Evolutionary conservation across 2,113 vertebrate species (phyloP).

Genomic region (Nothobranchius kuhntae): DNA sequence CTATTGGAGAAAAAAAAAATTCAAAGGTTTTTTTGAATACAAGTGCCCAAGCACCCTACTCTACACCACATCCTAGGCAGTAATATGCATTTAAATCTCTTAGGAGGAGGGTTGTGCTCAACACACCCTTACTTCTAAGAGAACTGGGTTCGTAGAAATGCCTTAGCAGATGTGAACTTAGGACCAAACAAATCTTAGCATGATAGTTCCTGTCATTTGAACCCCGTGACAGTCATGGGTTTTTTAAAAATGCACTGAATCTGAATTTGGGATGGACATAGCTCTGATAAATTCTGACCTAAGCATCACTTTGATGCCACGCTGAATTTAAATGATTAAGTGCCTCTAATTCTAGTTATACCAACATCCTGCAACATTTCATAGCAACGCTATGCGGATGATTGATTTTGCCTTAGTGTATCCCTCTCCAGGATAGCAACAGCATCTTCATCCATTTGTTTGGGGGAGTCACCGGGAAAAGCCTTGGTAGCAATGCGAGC

Average conservation of each 20-base stretch:
- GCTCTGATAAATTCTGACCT: too few relatives aligned
- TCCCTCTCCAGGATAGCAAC: constrained; percentile 77
- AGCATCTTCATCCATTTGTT: constrained; percentile 77
- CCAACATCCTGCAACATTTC: constrained; percentile 32
- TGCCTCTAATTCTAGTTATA: constrained; percentile 2
- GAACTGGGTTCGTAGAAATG: too few relatives aligned
- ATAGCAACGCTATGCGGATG: constrained; percentile 60
- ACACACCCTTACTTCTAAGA: too few relatives aligned
- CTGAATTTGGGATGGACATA: background rate
- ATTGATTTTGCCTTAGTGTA: constrained; percentile 65
- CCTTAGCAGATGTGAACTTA: too few relatives aligned
- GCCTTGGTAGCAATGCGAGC: constrained; percentile 69
- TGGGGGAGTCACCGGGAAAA: constrained; percentile 72
- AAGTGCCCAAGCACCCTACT: too few relatives aligned
- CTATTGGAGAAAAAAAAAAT: too few relatives aligned
- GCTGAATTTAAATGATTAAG: background rate
- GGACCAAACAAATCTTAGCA: too few relatives aligned
- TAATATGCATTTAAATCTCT: too few relatives aligned
- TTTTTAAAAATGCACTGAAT: background rate
- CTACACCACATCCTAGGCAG: too few relatives aligned
- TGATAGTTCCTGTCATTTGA: background rate
- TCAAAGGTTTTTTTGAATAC: too few relatives aligned
- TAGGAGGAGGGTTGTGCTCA: too few relatives aligned
- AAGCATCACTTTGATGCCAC: too few relatives aligned
- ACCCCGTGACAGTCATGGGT: background rate